Conservation (phyloP, 2,888 invertebrate genomes). For the Tinea semifulvella region DNA sequence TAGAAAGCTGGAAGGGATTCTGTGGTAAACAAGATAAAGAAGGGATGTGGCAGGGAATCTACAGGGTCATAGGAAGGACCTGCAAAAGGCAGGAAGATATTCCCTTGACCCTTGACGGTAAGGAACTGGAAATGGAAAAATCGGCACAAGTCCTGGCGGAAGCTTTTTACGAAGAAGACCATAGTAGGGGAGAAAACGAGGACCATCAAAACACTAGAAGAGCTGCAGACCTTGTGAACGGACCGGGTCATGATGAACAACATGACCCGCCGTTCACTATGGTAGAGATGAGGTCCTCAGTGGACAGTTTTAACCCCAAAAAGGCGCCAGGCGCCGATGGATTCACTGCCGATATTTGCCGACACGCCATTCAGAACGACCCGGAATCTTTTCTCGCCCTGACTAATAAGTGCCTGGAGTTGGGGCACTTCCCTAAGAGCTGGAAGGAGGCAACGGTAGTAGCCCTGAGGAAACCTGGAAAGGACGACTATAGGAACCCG, state of each 20-base stretch:
- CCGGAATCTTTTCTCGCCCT: constrained; percentile 12
- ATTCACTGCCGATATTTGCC: background rate
- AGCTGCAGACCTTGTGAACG: background rate
- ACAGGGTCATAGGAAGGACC: constrained; percentile 1
- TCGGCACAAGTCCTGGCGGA: background rate
- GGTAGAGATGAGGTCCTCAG: background rate
- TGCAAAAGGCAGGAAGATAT: background rate
- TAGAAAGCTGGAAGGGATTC: no score
- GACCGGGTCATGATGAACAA: background rate
- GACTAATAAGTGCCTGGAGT: constrained; percentile 15
- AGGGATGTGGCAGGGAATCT: constrained; percentile 1
- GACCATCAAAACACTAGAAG: background rate
- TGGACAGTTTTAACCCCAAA: background rate
- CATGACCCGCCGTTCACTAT: background rate
- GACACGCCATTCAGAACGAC: no score
- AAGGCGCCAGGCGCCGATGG: background rate
- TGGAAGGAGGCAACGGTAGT: constrained; percentile 18
- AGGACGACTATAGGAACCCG: constrained; percentile 15
- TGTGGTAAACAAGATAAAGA: background rate
- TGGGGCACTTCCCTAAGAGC: constrained; percentile 15
- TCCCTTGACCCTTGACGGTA: background rate
- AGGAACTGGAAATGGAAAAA: background rate
- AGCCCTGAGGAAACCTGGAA: constrained; percentile 17
- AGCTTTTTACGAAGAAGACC: background rate
- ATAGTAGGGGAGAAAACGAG: background rate